Base-by-base conservation (phyloP, 2,797 vertebrate species). In the Rhinogobio ventralis region DNA sequence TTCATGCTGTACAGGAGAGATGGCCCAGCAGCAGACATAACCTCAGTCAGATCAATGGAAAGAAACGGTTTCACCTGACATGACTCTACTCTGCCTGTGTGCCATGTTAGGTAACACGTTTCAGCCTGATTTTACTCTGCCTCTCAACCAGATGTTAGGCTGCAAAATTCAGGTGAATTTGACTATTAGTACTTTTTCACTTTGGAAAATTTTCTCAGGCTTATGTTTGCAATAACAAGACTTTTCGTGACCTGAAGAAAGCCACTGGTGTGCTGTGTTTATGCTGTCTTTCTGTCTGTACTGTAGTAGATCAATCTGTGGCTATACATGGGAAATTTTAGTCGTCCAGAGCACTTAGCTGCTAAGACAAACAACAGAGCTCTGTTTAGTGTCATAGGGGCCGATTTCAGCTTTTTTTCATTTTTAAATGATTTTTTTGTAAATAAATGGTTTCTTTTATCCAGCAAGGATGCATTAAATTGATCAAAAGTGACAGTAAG, bases 21-120 rank as follows among this genome's bases (percentile, higher is more conserved):
- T 82, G 74, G 67, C 77, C 91, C 82, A 86, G 86, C 77, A 89
- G 86, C 88, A 91, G 91, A 83, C 88, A 88, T 90, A 90, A 92
- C 88, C 88, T 91, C 79, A 85, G 83, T 87, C 86, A 76, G 87
- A 87, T 87, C 73, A 66, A 75, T 82, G 72, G 72, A 73, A 69
- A 45, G 46, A 86, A 69, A 71, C 7, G 23, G 60, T 71, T 81
- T 76, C 4, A 14, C 28, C 66, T 82, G 17, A 67, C 64, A 36
- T 36, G 25, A 77, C 79, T 74, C 64, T 33, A 42, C 55, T 67
- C 5, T 79, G 62, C 57, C 51, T 64, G 46, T 66, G 81, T 77
- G 46, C 77, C 67, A 57, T 64, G 62, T 81, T 77, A 71, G 72
- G 55, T 77, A 81, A 66, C 62, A 77, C 19, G 62, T 68, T 49